A percentile compares a stretch with the other conserved stretches of the same genome.
Conservation (phyloP, 1,140 invertebrate genomes). For the Lordiphosa mommai region DNA sequence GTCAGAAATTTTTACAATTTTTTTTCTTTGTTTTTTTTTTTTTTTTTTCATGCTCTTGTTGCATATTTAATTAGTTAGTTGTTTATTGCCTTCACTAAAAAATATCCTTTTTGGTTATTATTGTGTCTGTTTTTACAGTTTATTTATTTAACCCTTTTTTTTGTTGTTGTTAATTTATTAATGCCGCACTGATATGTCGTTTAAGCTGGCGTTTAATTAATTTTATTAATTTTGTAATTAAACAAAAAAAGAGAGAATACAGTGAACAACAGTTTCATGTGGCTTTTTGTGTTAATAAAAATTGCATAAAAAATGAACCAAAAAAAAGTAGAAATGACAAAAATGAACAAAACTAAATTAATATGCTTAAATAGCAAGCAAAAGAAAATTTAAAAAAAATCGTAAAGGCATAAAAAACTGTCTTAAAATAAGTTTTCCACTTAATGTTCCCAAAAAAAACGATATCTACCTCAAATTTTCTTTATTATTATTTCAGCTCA, state of each 20-base stretch:
- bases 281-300: conserved; percentile 38
- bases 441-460: too few relatives aligned
- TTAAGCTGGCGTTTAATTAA: conserved; percentile 74
- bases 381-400: too few relatives aligned
- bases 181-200: conserved; percentile 60
- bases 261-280: conserved; percentile 35
- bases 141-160: conserved; percentile 55
- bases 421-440: too few relatives aligned
- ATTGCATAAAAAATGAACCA: conserved; percentile 2
- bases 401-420: too few relatives aligned
- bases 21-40: conserved; percentile 20
- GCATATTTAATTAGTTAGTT: conserved; percentile 71
- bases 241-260: conserved; percentile 3
- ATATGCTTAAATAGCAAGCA: too few relatives aligned
- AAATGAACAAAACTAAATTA: neutral
- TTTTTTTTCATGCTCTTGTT: conserved; percentile 25
- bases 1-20: neutral
- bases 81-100: conserved; percentile 47
- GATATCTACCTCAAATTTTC: too few relatives aligned
- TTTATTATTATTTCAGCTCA: too few relatives aligned
- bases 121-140: conserved; percentile 42
- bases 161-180: conserved; percentile 62
- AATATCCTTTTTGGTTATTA: conserved; percentile 22
- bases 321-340: neutral
- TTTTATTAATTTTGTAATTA: conserved; percentile 63